phyloP scores from a whole-genome alignment of 2,888 invertebrate species.

The Pogonocherus hispidulus region DNA sequence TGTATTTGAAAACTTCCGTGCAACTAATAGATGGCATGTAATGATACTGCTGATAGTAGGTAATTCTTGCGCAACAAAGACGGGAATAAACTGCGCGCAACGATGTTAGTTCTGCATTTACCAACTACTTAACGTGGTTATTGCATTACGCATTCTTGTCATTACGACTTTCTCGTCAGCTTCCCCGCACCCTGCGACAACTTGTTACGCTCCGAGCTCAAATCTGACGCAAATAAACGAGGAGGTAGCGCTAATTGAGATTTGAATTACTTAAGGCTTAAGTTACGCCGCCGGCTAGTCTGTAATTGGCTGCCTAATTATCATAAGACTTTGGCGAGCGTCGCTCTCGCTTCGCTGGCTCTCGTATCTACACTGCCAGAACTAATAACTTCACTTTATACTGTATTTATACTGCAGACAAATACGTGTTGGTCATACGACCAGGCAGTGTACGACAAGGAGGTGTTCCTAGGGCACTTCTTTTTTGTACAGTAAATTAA shows the following conservation, averaged over 20 bases:
- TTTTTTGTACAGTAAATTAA: background rate
- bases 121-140: background rate
- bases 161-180: background rate
- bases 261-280: constrained; percentile 48
- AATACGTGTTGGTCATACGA: no score
- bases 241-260: constrained; percentile 36
- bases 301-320: constrained; percentile 65
- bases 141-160: background rate
- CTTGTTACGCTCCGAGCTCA: constrained; percentile 16
- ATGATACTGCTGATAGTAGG: no score
- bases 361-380: background rate
- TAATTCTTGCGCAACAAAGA: no score
- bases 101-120: no score
- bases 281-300: constrained; percentile 54
- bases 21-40: no score
- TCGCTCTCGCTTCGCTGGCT: constrained; percentile 8
- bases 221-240: constrained; percentile 34
- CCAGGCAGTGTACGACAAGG: no score
- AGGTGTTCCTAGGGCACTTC: background rate
- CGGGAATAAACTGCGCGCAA: no score
- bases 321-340: constrained; percentile 47
- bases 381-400: no score
- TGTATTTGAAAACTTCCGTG: no score
- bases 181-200: constrained; percentile 21
- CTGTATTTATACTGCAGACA: no score